phyloP scores from a whole-genome alignment of 2,888 invertebrate species.

The Dynastes hyllus region DNA sequence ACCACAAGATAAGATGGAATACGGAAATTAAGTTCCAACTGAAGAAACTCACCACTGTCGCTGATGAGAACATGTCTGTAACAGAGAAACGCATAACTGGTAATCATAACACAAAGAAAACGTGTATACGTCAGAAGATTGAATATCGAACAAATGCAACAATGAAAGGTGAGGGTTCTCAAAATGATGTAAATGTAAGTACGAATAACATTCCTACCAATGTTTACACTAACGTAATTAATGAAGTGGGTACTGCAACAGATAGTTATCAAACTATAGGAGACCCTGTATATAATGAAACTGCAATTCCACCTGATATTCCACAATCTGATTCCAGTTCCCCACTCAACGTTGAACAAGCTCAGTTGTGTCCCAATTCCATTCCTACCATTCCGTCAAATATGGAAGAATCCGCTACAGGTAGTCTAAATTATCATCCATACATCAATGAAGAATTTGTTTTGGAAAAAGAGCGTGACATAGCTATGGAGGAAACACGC shows the following conservation, averaged over 20 bases:
- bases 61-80: not conserved
- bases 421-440: no score
- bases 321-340: no score
- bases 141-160: slow-evolving; percentile 8
- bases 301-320: not conserved
- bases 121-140: slow-evolving; percentile 38
- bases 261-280: not conserved
- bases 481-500: no score
- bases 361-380: no score
- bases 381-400: no score
- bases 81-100: slow-evolving; percentile 18
- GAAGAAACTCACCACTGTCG: slow-evolving; percentile 5
- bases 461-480: no score
- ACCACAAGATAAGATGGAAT: slow-evolving; percentile 38
- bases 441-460: no score
- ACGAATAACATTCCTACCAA: not conserved
- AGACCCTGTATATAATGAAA: not conserved
- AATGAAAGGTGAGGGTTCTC: not conserved
- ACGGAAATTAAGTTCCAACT: not conserved
- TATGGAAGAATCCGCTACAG: no score
- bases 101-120: slow-evolving; percentile 48
- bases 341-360: no score
- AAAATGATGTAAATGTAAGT: slow-evolving; percentile 37
- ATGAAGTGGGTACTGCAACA: no score
- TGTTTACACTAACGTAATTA: not conserved